phyloP scores from a whole-genome alignment of 2,797 vertebrate species.

The Poliocrania exsul region DNA sequence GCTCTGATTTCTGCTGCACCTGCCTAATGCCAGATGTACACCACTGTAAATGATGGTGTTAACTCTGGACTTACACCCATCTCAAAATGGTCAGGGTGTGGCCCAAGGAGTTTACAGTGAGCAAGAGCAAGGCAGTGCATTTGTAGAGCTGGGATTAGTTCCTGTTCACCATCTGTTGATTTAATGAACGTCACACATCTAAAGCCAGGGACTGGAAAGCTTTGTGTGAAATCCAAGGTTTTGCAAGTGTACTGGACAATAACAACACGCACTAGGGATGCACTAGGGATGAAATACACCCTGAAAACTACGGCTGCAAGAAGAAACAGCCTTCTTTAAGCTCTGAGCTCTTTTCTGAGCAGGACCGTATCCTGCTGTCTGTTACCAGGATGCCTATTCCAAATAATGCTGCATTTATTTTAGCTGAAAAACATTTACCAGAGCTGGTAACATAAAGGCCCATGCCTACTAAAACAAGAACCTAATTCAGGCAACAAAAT shows the following conservation, averaged over 20 bases:
- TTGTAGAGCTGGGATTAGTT: not conserved
- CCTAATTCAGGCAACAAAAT: not conserved
- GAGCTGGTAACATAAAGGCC: not conserved
- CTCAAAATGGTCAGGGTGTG: not conserved
- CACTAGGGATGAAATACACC: not conserved
- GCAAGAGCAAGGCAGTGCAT: not conserved
- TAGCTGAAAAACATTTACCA: not conserved
- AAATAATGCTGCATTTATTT: not conserved
- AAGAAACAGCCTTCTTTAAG: not conserved
- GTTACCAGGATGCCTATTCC: not conserved
- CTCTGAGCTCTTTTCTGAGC: not conserved
- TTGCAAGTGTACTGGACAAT: not conserved
- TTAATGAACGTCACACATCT: not conserved
- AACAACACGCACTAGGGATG: not conserved
- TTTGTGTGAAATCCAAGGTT: not conserved
- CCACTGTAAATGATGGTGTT: not conserved
- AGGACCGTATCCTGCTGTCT: not conserved
- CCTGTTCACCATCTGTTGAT: not conserved
- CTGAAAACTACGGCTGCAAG: not conserved
- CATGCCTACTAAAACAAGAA: not conserved
- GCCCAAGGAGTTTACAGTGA: not conserved
- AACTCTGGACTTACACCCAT: not conserved
- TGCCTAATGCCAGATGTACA: not conserved
- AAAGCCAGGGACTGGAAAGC: not conserved
- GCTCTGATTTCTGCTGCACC: not conserved